Evolutionary conservation across 1,140 invertebrate species (phyloP).

Genomic region (Lutraria rhynchaena): DNA sequence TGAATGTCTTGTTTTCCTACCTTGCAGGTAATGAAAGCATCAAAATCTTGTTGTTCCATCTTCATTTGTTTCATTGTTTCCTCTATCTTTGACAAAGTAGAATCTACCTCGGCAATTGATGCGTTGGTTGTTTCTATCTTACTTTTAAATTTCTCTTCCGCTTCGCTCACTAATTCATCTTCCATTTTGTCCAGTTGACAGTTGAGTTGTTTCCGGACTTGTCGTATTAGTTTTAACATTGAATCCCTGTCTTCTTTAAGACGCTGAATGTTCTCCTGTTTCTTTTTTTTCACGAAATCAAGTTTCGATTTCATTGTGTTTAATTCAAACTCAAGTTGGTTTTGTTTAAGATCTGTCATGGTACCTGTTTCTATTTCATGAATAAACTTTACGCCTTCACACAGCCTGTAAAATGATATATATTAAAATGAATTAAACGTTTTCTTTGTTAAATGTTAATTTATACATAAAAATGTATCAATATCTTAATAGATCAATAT

Average conservation of each 20-base stretch:
- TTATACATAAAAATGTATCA: no score
- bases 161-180: background rate
- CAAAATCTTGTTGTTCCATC: background rate
- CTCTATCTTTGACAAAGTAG: background rate
- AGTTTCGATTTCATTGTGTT: background rate
- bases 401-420: background rate
- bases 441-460: no score
- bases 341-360: background rate
- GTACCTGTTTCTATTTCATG: background rate
- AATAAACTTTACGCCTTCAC: background rate
- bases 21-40: background rate
- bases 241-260: background rate
- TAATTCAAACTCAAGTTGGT: background rate
- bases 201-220: background rate
- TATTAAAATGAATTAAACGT: background rate
- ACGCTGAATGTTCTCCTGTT: background rate
- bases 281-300: background rate
- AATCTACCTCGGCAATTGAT: background rate
- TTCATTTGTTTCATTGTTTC: background rate
- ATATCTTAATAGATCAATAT: no score
- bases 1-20: background rate
- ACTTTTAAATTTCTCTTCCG: background rate
- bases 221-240: background rate
- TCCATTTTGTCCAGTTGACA: background rate
- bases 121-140: background rate